Percentiles rank a stretch among this genome's conserved stretches.
phyloP scores from a whole-genome alignment of 2,888 invertebrate species.

The Automeris io region DNA sequence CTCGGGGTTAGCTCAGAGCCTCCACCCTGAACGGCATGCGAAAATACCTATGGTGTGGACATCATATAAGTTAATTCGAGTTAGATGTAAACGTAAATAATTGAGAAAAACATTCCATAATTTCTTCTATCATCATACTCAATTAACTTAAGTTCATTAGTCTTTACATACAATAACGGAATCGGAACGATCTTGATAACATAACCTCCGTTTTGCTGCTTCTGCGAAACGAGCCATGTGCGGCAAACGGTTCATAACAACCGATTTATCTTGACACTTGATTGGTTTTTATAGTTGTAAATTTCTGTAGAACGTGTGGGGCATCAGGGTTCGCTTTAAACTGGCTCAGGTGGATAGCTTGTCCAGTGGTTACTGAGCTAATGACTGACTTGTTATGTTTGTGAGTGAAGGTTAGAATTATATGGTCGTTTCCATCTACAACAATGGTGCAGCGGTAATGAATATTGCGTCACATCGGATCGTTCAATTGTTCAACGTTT shows the following conservation, averaged over 20 bases:
- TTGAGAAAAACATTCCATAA: neutral
- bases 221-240: slow-evolving; percentile 62
- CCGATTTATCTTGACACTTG: slow-evolving; percentile 35
- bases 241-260: slow-evolving; percentile 36
- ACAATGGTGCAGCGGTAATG: slow-evolving; percentile 49
- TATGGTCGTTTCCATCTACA: slow-evolving; percentile 45
- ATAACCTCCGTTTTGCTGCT: slow-evolving; percentile 45
- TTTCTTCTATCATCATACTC: neutral
- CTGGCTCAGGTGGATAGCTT: slow-evolving; percentile 49
- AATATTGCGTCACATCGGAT: slow-evolving; percentile 58
- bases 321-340: slow-evolving; percentile 34
- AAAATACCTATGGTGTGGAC: too few relatives aligned
- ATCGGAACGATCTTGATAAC: slow-evolving; percentile 56
- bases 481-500: slow-evolving; percentile 56
- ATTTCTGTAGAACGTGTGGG: slow-evolving; percentile 27
- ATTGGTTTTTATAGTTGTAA: slow-evolving; percentile 21
- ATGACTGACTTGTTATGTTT: neutral
- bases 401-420: slow-evolving; percentile 23
- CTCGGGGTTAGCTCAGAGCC: too few relatives aligned
- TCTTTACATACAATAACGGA: slow-evolving; percentile 36
- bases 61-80: too few relatives aligned
- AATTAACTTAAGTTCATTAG: neutral
- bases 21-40: too few relatives aligned
- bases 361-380: slow-evolving; percentile 4
- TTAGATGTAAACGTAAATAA: too few relatives aligned